Base-by-base conservation (phyloP, 2,113 vertebrate species). In the Cololabis saira region DNA sequence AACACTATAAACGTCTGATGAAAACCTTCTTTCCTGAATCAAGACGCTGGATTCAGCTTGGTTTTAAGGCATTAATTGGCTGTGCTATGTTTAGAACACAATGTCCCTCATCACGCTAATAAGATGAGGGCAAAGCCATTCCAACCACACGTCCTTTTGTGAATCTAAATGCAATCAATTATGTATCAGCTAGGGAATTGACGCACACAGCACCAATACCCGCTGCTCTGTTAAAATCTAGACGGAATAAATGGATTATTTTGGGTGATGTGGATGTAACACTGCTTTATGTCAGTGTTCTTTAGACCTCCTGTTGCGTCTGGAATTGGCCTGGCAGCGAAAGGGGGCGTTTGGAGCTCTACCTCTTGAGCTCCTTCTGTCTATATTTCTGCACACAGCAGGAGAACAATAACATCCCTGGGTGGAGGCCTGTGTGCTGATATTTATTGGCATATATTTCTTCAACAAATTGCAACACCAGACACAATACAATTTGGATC, bases 1-100 rank as follows among this genome's bases (percentile, higher is more conserved):
- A 21, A 10, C 54, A 68, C 33, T n/a, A 14, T n/a, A 30, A 49
- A 41, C 33, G 18, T 37, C 45, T 68, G 57, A 70, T 15, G 67
- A 51, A 72, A 11, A 65, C 42, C 63, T 42, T 18, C 37, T 61
- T 74, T 49, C 66, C 52, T 68, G 5, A 30, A 30, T 11, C 16
- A n/a, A 18, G 37, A 51, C 54, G 15, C 57, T 67, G 42, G 51
- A 62, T 67, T 61, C 42, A 56, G 21, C 56, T 77, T 45, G 61
- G 58, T 72, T 78, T 90, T 89, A 92, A 92, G 89, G 89, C 86
- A 86, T 85, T 78, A 61, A 56, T 57, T 63, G 84, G 81, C 76
- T 82, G 71, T 84, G 84, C 80, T 85, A 52, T 72, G 52, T 76
- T 71, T 65, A 61, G 71, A 86, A 42, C 65, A 78, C 58, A 65